Percentiles rank a stretch among this genome's conserved stretches.
Conservation (phyloP, 2,888 invertebrate species). For the Lithophane semibrunnea region DNA sequence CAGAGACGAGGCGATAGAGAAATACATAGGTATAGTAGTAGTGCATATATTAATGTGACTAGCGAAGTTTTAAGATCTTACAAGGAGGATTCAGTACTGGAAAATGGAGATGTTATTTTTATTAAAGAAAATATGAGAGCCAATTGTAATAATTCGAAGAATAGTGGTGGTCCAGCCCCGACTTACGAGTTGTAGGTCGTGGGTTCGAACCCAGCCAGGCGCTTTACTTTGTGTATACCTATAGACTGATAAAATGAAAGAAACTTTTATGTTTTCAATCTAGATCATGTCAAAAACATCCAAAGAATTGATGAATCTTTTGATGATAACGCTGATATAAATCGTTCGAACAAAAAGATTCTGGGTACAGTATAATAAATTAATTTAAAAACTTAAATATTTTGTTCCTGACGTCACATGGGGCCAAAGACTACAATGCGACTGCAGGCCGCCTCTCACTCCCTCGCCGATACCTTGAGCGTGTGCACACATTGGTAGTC, state of each 20-base stretch:
- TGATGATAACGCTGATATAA: not conserved
- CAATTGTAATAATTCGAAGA: too few relatives aligned
- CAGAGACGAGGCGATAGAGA: constrained; percentile 3
- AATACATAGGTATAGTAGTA: not conserved
- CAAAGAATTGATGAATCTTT: not conserved
- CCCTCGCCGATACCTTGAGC: too few relatives aligned
- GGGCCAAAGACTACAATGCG: too few relatives aligned
- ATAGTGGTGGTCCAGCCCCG: too few relatives aligned
- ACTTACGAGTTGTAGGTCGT: too few relatives aligned
- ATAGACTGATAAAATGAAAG: too few relatives aligned
- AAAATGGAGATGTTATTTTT: constrained; percentile 20
- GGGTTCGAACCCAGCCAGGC: too few relatives aligned
- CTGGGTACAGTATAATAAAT: not conserved
- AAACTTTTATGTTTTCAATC: not conserved
- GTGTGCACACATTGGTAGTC: too few relatives aligned
- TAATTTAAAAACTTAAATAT: not conserved
- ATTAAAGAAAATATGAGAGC: not conserved
- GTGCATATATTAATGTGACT: constrained; percentile 8
- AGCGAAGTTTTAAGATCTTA: not conserved
- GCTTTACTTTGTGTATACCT: too few relatives aligned
- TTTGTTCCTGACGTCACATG: too few relatives aligned
- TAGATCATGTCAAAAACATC: not conserved
- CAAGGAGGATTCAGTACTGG: constrained; percentile 13
- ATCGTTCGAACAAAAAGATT: not conserved
- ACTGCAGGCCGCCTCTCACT: too few relatives aligned